Conservation (phyloP, 1,140 invertebrate genomes). For the Drosophila sulfurigaster region DNA sequence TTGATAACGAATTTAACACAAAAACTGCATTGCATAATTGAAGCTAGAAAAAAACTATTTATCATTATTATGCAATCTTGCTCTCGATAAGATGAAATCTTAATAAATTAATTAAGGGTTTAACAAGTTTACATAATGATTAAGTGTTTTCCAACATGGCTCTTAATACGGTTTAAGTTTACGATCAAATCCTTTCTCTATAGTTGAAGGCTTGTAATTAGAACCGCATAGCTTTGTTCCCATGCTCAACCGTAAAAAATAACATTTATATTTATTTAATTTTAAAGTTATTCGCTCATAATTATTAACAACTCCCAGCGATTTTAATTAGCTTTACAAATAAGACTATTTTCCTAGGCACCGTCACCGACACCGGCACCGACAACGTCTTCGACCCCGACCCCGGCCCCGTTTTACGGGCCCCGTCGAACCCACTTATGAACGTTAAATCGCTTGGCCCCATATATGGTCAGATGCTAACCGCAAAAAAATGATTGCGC, state of each 20-base stretch:
- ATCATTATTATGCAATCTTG: too few species aligned
- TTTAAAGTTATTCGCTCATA: slow-evolving; percentile 53
- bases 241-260: not conserved
- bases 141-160: too few species aligned
- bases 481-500: slow-evolving; percentile 72
- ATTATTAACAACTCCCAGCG: slow-evolving; percentile 50
- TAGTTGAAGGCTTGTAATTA: not conserved
- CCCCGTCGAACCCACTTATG: slow-evolving; percentile 37
- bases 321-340: slow-evolving; percentile 73
- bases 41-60: too few species aligned
- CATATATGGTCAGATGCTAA: slow-evolving; percentile 58
- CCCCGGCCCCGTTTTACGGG: slow-evolving; percentile 14
- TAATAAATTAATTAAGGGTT: too few species aligned
- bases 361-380: not conserved
- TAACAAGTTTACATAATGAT: too few species aligned
- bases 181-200: too few species aligned
- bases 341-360: slow-evolving; percentile 28
- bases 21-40: too few species aligned
- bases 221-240: not conserved
- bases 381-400: not conserved
- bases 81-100: too few species aligned
- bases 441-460: slow-evolving; percentile 61
- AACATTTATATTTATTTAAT: slow-evolving; percentile 42
- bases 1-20: not conserved
- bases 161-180: too few species aligned